Percentiles rank a stretch among this genome's conserved stretches.
These are phyloP conservation scores for Trinectes maculatus DNA, from an alignment of 2,113 vertebrate genomes.

Conservation along the genomic window DNA sequence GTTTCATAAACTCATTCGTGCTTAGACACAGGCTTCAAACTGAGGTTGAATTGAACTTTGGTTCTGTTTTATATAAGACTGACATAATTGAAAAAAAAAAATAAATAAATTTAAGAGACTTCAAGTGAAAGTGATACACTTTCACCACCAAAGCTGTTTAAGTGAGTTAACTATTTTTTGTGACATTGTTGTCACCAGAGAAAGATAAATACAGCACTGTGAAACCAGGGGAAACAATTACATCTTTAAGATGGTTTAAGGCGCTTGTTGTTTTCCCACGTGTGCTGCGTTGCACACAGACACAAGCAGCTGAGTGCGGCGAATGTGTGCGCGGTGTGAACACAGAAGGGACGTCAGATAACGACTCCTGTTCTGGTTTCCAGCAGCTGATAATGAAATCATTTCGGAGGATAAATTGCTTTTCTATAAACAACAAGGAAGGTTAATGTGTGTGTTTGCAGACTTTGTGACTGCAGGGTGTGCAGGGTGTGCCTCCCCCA, in stretches of 20 bases:
- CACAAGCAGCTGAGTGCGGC: constrained; percentile 2
- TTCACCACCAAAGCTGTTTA: not conserved
- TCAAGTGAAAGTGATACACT: not conserved
- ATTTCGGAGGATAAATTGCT: constrained; percentile 57
- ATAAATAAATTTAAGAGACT: not conserved
- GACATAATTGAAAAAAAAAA: too few species aligned
- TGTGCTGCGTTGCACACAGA: constrained; percentile 14
- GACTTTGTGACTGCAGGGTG: constrained; percentile 2
- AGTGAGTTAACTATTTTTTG: not conserved
- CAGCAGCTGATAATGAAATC: constrained; percentile 60
- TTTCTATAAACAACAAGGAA: constrained; percentile 58
- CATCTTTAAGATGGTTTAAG: not conserved
- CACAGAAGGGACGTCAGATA: constrained; percentile 60
- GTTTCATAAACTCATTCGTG: too few species aligned
- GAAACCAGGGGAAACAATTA: not conserved
- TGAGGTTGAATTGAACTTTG: too few species aligned
- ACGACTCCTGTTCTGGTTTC: constrained; percentile 48
- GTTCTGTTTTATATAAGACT: too few species aligned
- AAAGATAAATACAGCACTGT: too few species aligned
- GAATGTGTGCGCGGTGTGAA: constrained; percentile 8
- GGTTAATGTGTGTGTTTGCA: constrained; percentile 61
- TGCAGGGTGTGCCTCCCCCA: too few species aligned
- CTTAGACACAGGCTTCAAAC: too few species aligned
- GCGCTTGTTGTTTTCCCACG: not conserved
- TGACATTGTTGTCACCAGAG: too few species aligned